phyloP scores from a whole-genome alignment of 2,888 invertebrate species.

The Caenorhabditis sp. region DNA sequence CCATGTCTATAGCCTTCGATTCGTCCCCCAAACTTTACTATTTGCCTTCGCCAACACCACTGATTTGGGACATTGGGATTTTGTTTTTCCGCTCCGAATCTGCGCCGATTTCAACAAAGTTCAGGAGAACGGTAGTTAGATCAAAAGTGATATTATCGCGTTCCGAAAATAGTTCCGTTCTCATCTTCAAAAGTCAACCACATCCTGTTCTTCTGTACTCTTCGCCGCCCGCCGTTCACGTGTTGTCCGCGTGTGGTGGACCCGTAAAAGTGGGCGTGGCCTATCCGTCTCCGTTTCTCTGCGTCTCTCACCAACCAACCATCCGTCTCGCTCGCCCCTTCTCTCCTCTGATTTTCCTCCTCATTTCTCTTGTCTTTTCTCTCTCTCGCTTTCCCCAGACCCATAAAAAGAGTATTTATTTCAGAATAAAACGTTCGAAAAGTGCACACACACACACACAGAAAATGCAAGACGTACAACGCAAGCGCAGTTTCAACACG shows the following conservation, averaged over 20 bases:
- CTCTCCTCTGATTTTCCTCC: background rate
- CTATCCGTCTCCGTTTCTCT: conserved; percentile 1
- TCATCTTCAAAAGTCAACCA: conserved; percentile 7
- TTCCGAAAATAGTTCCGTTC: conserved; percentile 2
- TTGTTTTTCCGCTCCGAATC: too few species aligned
- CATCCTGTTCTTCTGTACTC: background rate
- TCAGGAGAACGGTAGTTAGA: conserved; percentile 12
- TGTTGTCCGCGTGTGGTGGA: background rate
- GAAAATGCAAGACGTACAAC: conserved; percentile 43
- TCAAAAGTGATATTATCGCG: too few species aligned
- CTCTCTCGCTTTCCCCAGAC: too few species aligned
- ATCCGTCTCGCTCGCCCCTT: background rate
- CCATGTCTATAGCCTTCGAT: too few species aligned
- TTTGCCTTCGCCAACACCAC: too few species aligned
- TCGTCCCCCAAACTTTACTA: too few species aligned
- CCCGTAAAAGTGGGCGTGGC: conserved; percentile 8
- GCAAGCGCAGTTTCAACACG: conserved; percentile 56
- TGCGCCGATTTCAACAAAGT: too few species aligned
- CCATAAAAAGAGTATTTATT: too few species aligned
- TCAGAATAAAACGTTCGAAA: too few species aligned
- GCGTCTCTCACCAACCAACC: conserved; percentile 5
- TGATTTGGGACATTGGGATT: too few species aligned
- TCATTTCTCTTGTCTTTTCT: too few species aligned
- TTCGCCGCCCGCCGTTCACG: background rate
- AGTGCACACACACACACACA: too few species aligned